phyloP scores from a whole-genome alignment of 2,113 vertebrate genomes.

The Myodes glareolus region DNA sequence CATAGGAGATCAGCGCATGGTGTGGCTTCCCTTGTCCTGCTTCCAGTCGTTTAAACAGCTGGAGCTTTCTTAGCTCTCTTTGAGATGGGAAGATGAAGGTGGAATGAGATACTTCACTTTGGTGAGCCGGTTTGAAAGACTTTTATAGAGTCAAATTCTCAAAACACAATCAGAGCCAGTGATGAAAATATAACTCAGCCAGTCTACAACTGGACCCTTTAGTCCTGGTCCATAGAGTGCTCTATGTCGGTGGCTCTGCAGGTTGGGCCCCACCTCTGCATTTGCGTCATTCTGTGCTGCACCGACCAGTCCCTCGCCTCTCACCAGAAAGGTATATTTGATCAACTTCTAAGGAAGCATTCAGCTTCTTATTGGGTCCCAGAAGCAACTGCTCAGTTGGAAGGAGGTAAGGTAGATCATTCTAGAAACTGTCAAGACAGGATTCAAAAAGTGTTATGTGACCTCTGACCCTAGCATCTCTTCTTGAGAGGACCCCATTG shows the following conservation, averaged over 20 bases:
- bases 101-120: neutral
- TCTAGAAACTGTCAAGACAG: conserved; percentile 7
- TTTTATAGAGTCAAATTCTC: neutral
- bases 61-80: neutral
- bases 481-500: neutral
- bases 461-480: neutral
- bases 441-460: neutral
- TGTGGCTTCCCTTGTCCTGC: neutral
- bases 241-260: neutral
- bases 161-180: neutral
- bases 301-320: neutral
- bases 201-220: conserved; percentile 1
- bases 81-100: neutral
- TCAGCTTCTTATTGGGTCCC: neutral
- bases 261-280: neutral
- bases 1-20: neutral
- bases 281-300: neutral
- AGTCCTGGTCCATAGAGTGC: neutral
- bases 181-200: neutral
- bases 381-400: neutral
- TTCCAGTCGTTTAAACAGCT: neutral
- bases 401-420: neutral
- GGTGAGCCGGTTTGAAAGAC: neutral
- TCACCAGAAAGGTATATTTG: neutral
- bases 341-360: neutral